Percentiles rank a stretch among this genome's conserved stretches.
Evolutionary conservation across 2,888 invertebrate genomes (phyloP).

Genomic region (Phorcus lineatus): DNA sequence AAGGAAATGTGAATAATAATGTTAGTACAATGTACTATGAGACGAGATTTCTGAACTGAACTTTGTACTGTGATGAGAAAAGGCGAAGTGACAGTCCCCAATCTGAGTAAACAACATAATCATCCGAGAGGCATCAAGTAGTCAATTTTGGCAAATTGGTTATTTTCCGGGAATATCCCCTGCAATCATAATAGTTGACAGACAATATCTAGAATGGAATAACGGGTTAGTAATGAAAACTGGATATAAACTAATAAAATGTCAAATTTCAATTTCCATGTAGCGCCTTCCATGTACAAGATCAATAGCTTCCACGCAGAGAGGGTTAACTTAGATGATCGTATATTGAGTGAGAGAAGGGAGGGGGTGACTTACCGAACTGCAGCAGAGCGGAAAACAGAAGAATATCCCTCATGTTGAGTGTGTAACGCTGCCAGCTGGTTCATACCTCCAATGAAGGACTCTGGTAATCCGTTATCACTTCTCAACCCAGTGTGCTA

Average conservation of each 20-base stretch:
- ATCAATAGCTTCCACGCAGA: background rate
- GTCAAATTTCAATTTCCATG: background rate
- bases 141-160: no score
- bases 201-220: no score
- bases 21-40: no score
- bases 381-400: conserved; percentile 8
- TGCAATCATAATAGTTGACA: no score
- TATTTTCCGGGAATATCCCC: no score
- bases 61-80: no score
- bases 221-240: background rate
- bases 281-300: background rate
- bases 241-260: background rate
- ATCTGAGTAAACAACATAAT: no score
- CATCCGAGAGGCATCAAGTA: no score
- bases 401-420: conserved; percentile 6
- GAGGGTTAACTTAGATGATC: background rate
- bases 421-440: background rate
- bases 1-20: no score
- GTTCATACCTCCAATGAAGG: background rate
- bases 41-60: no score
- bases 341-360: background rate
- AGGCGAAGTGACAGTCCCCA: no score
- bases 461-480: background rate
- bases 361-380: background rate
- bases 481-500: background rate